These are phyloP conservation scores for Pseudomyrmex gracilis DNA, from an alignment of 1,140 invertebrate species.

Conservation along the genomic window DNA sequence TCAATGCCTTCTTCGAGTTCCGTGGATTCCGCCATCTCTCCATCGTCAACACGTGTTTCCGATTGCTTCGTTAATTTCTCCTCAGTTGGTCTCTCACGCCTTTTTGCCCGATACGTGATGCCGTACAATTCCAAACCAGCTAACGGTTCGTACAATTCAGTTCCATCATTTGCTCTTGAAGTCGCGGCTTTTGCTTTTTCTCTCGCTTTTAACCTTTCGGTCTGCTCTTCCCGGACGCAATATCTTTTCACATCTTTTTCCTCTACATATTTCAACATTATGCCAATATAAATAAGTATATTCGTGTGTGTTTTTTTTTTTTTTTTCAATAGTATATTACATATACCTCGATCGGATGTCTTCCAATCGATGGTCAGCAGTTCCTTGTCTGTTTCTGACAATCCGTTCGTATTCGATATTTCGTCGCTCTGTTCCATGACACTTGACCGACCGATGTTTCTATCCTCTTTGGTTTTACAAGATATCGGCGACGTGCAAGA, in stretches of 20 bases:
- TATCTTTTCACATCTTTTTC: slow-evolving; percentile 13
- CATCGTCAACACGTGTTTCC: not conserved
- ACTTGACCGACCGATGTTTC: not conserved
- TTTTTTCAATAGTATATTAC: not conserved
- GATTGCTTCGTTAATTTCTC: slow-evolving; percentile 40
- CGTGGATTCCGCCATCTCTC: not conserved
- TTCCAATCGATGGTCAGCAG: slow-evolving; percentile 2
- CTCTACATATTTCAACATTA: not conserved
- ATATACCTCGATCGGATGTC: slow-evolving; percentile 4
- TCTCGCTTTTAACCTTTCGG: slow-evolving; percentile 12
- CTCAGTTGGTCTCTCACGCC: slow-evolving; percentile 7
- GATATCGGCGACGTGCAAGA: slow-evolving; percentile 46
- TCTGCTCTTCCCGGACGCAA: not conserved
- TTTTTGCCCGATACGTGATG: slow-evolving; percentile 36
- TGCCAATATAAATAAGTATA: too few relatives aligned
- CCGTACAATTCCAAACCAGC: slow-evolving; percentile 55
- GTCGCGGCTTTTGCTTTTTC: slow-evolving; percentile 4
- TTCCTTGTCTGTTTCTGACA: slow-evolving; percentile 24
- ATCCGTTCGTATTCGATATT: not conserved
- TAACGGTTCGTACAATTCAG: slow-evolving; percentile 57
- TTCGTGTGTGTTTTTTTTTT: not conserved
- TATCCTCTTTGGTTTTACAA: not conserved
- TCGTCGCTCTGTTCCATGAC: slow-evolving; percentile 42
- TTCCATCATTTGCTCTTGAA: slow-evolving; percentile 5
- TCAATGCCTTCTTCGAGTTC: slow-evolving; percentile 17